phyloP scores from a whole-genome alignment of 1,140 invertebrate genomes.

The Temnothorax longispinosus region DNA sequence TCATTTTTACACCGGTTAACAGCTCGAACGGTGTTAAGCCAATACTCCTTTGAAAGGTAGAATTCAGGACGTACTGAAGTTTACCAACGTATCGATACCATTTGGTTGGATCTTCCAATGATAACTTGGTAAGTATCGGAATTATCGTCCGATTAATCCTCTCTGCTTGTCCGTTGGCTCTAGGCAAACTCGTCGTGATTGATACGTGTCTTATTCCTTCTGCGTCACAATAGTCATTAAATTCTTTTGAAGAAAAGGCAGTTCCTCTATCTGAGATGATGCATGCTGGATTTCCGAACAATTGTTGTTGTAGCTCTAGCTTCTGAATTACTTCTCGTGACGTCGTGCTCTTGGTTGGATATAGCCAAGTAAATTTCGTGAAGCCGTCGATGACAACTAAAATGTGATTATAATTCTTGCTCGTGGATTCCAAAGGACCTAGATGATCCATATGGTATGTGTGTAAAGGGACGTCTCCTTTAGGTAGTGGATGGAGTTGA shows the following conservation, averaged over 20 bases:
- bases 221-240: background rate
- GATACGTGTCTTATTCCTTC: background rate
- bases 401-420: conserved; percentile 38
- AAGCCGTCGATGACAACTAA: conserved; percentile 25
- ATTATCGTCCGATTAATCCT: background rate
- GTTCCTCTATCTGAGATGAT: background rate
- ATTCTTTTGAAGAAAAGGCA: background rate
- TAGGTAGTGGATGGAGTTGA: conserved; percentile 7
- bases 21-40: no score
- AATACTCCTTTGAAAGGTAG: no score
- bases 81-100: no score
- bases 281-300: conserved; percentile 9
- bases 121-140: no score
- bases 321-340: conserved; percentile 75
- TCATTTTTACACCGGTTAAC: no score
- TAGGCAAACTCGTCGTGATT: background rate
- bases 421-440: conserved; percentile 4
- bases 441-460: conserved; percentile 36
- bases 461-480: background rate
- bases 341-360: conserved; percentile 76
- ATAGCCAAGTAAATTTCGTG: conserved; percentile 79
- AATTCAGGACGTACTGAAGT: no score
- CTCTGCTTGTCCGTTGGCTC: background rate
- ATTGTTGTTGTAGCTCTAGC: conserved; percentile 46
- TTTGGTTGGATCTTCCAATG: no score